These are phyloP conservation scores for Corythornis madagascariensis DNA, from an alignment of 2,113 vertebrate species.

Conservation along the genomic window DNA sequence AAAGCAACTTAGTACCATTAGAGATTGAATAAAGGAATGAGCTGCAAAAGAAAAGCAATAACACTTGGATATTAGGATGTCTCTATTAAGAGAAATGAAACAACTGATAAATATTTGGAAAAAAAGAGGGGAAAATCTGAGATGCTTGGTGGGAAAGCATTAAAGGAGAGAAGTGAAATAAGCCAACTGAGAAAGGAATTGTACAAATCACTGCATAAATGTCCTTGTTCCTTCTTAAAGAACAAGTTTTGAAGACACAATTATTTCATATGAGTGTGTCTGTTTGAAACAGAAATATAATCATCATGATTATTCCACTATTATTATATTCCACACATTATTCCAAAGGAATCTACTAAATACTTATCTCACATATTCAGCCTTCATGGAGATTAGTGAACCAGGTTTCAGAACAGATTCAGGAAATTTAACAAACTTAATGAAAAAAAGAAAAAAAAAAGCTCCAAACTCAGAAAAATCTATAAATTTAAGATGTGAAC, in stretches of 20 bases:
- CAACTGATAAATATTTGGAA: not conserved
- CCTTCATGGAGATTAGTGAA: not conserved
- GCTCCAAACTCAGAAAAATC: not conserved
- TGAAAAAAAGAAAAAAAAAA: not conserved
- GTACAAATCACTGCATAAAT: not conserved
- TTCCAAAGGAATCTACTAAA: not conserved
- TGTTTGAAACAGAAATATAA: not conserved
- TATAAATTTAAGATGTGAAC: not conserved
- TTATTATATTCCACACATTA: not conserved
- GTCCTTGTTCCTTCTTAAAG: not conserved
- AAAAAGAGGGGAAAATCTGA: conserved; percentile 4
- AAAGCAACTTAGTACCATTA: conserved; percentile 34
- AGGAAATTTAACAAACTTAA: not conserved
- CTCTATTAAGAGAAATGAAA: conserved; percentile 4
- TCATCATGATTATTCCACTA: not conserved
- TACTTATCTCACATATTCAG: not conserved
- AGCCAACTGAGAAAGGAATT: conserved; percentile 16
- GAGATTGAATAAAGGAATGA: conserved; percentile 26
- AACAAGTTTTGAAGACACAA: not conserved
- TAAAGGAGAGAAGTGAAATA: conserved; percentile 79
- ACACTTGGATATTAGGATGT: conserved; percentile 25
- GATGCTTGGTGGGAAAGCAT: conserved; percentile 71
- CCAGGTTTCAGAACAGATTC: not conserved
- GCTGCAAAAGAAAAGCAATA: conserved; percentile 42
- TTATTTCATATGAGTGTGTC: not conserved